Evolutionary conservation across 2,113 vertebrate genomes (phyloP), one percentile per base, ranked within the genome.

Genomic region (Neotragus moschatus): DNA sequence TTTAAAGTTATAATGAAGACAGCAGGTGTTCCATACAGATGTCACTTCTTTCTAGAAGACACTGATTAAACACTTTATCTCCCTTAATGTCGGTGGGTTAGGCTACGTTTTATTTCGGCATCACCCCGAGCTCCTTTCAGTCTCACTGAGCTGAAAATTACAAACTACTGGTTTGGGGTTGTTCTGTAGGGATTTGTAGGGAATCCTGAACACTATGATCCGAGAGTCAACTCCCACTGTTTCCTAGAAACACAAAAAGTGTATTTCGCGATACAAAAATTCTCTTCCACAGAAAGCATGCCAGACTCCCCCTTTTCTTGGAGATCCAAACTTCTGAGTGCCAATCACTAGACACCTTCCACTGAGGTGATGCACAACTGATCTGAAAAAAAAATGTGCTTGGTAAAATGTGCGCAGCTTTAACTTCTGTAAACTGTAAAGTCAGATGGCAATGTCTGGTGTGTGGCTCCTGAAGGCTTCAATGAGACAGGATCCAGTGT

Each of bases 1-100:
- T 91, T 97, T 97, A 95, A 97, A 95, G 92, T 66, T 85, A 63
- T 73, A 97, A 97, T n/a, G 56, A 93, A 97, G 97, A 91, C 4
- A 89, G 94, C 75, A 95, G 97, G 53, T 95, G 75, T 88, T 96
- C 79, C n/a, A 51, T 9, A 36, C 88, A 39, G 84, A 97, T 84
- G 86, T 56, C 28, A 56, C 91, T 82, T 84, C 14, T 70, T 94
- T 73, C 96, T 28, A 81, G 92, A 33, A 94, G 85, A 51, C 77
- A 19, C 49, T 93, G 39, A 90, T 23, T 95, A 58, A 55, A 93
- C 80, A 73, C 84, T 95, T 77, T 28, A 60, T 92, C 84, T 96
- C 30, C 84, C 21, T 96, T 95, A 84, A 56, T 84, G 92, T n/a
- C 2, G 6, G 90, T 2, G 21, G 53, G 70, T n/a, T 15, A 19